A percentile compares a stretch with the other conserved stretches of the same genome.
Evolutionary conservation across 2,888 invertebrate genomes (phyloP).

Genomic region (Charanyca ferruginea): DNA sequence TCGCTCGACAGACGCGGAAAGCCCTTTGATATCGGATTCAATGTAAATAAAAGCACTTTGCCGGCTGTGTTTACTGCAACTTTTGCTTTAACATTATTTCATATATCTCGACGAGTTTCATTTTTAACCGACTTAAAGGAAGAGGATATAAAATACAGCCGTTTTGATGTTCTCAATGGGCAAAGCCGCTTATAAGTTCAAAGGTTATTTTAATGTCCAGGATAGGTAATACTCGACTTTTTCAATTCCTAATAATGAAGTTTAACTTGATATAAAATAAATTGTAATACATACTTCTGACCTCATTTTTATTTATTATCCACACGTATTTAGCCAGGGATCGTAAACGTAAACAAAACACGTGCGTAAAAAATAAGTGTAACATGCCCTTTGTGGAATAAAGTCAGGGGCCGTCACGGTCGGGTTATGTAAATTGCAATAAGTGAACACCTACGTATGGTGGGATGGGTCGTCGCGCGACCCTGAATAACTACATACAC

Average conservation of each 20-base stretch:
- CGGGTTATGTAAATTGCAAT: slow-evolving; percentile 52
- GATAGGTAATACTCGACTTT: neutral
- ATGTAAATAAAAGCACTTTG: slow-evolving; percentile 58
- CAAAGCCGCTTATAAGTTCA: neutral
- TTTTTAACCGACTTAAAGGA: neutral
- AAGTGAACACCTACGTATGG: slow-evolving; percentile 37
- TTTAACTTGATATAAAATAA: neutral
- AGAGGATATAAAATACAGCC: slow-evolving; percentile 12
- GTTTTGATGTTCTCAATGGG: neutral
- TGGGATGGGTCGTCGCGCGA: slow-evolving; percentile 11
- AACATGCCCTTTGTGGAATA: slow-evolving; percentile 27
- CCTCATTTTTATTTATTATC: slow-evolving; percentile 37
- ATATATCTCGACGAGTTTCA: slow-evolving; percentile 6
- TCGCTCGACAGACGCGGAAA: slow-evolving; percentile 22
- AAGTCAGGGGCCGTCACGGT: slow-evolving; percentile 43
- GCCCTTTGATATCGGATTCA: slow-evolving; percentile 60
- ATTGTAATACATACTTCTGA: slow-evolving; percentile 17
- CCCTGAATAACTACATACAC: slow-evolving; percentile 29
- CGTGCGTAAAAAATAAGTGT: slow-evolving; percentile 54
- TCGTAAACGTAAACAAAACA: slow-evolving; percentile 54
- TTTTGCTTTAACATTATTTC: slow-evolving; percentile 30
- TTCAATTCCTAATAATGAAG: neutral
- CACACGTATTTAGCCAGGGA: slow-evolving; percentile 30
- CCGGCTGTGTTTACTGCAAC: slow-evolving; percentile 30
- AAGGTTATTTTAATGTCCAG: neutral